Evolutionary conservation across 1,140 invertebrate species (phyloP).

Genomic region (Brachionus rotundiformis): DNA sequence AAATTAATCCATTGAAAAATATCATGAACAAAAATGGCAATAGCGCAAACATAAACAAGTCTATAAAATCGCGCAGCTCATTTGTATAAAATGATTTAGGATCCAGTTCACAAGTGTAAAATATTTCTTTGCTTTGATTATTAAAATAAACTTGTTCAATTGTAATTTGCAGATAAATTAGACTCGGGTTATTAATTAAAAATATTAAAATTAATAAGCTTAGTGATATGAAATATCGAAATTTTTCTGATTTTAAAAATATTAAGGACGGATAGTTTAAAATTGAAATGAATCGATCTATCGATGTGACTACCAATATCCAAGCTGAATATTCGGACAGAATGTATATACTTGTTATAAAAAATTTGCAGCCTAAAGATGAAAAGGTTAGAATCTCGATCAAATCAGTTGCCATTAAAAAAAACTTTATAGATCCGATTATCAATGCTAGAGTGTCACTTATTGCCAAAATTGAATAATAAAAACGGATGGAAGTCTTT

Average conservation of each 20-base stretch:
- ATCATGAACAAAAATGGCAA: conserved; percentile 33
- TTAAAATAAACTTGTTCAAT: not conserved
- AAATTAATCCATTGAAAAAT: not conserved
- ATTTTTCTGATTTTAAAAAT: conserved; percentile 8
- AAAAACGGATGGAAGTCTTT: conserved; percentile 13
- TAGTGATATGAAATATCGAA: not conserved
- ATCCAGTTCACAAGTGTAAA: not conserved
- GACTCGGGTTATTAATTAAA: conserved; percentile 6
- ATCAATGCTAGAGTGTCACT: not conserved
- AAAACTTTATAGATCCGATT: conserved; percentile 24
- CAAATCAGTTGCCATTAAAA: not conserved
- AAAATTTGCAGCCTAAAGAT: not conserved
- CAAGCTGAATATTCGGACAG: conserved; percentile 37
- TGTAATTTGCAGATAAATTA: conserved; percentile 17
- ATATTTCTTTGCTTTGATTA: not conserved
- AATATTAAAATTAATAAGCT: not conserved
- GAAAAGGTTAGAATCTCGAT: not conserved
- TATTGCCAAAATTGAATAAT: conserved; percentile 21
- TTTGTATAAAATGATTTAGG: not conserved
- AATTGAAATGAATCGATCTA: conserved; percentile 11
- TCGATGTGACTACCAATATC: not conserved
- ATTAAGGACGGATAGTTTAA: not conserved
- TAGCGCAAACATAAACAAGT: not conserved
- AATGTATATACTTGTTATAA: not conserved
- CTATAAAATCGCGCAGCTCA: not conserved